Base-by-base conservation (phyloP, 2,797 vertebrate species). In the Paedocypris micromegethes region DNA sequence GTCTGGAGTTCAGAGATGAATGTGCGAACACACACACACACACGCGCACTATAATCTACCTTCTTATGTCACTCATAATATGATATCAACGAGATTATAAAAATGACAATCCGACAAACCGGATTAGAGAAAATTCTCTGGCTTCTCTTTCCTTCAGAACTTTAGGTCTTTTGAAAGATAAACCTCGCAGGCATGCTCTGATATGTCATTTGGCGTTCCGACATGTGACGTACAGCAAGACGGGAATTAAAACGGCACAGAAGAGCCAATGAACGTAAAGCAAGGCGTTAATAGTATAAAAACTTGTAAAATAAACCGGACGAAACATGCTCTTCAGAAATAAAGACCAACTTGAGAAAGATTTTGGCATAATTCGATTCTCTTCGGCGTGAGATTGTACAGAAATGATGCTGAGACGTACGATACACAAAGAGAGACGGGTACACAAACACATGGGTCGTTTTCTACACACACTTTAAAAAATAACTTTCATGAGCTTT, bases 401-500 rank as follows among this genome's bases (percentile, higher is more conserved):
- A 70, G 64, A 75, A 74, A 65, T 65, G 68, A 73, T 73, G 75
- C 70, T 57, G 76, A 72, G 56, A 78, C 66, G 45, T 62, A 74
- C 49, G 42, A 68, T 73, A 63, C 75, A 75, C 69, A 71, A 79
- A 84, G 80, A 86, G 37, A 51, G 46, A 64, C 60, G 37, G 44
- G 62, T 73, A 72, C 70, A 72, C 69, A 72, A 62, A 62, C 66
- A 73, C 72, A 75, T 53, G 71, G 65, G 47, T 77, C 55, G 54
- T 56, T 50, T 66, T 60, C 70, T 49, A 47, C 80, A 86, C 84
- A 68, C 78, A 84, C 39, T 83, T 82, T 77, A 75, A 74, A 88
- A 83, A 79, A 82, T 79, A 79, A 81, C 87, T 81, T 78, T 77
- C 75, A 84, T 84, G 83, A 89, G 84, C 83, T 23, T 23, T 23